phyloP scores from a whole-genome alignment of 2,113 vertebrate species.

The Tachysurus fulvidraco region DNA sequence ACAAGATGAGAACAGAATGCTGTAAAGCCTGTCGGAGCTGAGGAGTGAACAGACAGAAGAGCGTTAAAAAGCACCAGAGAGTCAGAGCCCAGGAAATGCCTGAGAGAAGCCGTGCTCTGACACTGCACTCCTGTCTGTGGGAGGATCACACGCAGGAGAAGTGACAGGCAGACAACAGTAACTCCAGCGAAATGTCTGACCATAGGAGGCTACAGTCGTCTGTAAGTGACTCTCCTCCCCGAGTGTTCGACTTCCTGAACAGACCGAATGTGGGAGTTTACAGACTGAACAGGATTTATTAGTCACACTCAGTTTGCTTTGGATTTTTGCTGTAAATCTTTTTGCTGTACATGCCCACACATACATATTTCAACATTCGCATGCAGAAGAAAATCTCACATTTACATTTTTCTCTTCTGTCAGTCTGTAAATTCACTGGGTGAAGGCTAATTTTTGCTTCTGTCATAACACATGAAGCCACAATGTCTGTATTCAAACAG shows the following conservation, averaged over 20 bases:
- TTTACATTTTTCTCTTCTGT: conserved; percentile 1
- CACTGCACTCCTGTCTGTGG: conserved; percentile 47
- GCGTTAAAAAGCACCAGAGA: conserved; percentile 41
- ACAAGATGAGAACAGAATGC: conserved; percentile 27
- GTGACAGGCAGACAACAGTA: conserved; percentile 68
- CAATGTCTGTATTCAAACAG: not conserved
- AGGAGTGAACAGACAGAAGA: conserved; percentile 48
- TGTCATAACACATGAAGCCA: not conserved
- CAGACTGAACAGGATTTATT: conserved; percentile 50
- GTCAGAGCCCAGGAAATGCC: conserved; percentile 58
- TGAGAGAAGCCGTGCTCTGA: conserved; percentile 49
- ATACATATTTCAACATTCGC: conserved; percentile 21
- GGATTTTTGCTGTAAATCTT: conserved; percentile 9
- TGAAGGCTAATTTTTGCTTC: not conserved
- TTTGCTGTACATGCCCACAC: conserved; percentile 27
- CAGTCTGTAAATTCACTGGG: conserved; percentile 63
- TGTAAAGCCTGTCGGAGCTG: conserved; percentile 44
- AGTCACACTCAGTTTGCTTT: not conserved
- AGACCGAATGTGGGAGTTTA: conserved; percentile 55
- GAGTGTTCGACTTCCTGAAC: conserved; percentile 39
- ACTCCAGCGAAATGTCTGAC: conserved; percentile 58
- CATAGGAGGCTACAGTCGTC: conserved; percentile 60
- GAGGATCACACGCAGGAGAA: conserved; percentile 53
- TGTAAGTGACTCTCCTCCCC: conserved; percentile 64
- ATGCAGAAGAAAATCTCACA: conserved; percentile 8